Evolutionary conservation across 2,113 vertebrate species (phyloP).

Genomic region (Pan paniscus): DNA sequence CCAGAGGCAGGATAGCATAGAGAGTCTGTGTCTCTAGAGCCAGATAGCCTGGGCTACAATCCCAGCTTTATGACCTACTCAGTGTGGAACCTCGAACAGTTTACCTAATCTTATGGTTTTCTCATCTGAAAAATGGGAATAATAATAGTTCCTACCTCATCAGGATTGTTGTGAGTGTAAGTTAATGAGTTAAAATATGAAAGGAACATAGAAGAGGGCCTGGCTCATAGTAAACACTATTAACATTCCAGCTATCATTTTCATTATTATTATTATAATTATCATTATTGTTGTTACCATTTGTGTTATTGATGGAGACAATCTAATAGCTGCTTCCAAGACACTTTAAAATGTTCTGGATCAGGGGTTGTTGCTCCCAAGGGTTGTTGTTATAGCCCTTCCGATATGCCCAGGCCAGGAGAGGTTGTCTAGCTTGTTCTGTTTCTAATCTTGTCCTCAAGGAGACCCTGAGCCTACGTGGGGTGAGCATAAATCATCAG

Average conservation of each 20-base stretch:
- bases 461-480: background rate
- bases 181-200: background rate
- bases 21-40: background rate
- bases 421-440: background rate
- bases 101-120: background rate
- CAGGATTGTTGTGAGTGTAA: background rate
- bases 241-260: background rate
- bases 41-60: background rate
- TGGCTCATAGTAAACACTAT: background rate
- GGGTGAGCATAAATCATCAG: background rate
- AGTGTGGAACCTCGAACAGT: background rate
- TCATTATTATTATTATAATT: background rate
- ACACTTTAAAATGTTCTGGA: background rate
- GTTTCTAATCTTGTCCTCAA: background rate
- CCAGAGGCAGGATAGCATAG: background rate
- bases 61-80: background rate
- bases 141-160: background rate
- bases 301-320: slow-evolving; percentile 13
- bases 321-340: background rate
- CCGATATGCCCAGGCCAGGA: background rate
- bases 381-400: background rate
- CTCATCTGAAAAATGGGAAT: background rate
- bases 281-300: background rate
- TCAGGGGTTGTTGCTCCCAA: background rate
- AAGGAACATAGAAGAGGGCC: background rate